Percentiles rank a stretch among this genome's conserved stretches.
Conservation (phyloP, 2,113 vertebrate genomes). For the Australoheros scitulus region DNA sequence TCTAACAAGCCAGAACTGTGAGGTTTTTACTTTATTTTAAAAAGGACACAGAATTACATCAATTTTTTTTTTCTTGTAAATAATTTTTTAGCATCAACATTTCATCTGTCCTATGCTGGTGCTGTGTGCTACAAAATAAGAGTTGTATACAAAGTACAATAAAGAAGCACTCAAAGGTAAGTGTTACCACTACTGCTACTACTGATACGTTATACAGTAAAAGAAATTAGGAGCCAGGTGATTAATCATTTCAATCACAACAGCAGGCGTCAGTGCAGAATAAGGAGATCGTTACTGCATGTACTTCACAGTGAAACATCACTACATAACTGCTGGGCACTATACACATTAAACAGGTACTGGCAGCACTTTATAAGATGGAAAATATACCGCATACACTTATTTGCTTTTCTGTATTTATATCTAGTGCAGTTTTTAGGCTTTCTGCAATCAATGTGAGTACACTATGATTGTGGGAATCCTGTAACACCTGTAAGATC, state of each 20-base stretch:
- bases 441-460: not conserved
- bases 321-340: conserved; percentile 3
- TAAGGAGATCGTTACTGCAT: not conserved
- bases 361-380: not conserved
- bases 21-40: conserved; percentile 67
- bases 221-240: not conserved
- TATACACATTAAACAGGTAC: conserved; percentile 2
- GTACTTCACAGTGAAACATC: conserved; percentile 11
- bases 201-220: not conserved
- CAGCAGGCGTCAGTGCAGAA: conserved; percentile 11
- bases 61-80: conserved; percentile 23
- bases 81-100: conserved; percentile 28
- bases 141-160: conserved; percentile 6
- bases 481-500: not conserved
- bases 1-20: not conserved
- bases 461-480: not conserved
- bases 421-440: not conserved
- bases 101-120: conserved; percentile 16
- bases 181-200: not conserved
- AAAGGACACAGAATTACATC: conserved; percentile 53
- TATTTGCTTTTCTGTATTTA: not conserved
- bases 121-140: conserved; percentile 31
- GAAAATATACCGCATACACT: conserved; percentile 8
- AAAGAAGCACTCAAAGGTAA: not conserved
- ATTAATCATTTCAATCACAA: not conserved